Evolutionary conservation across 2,888 invertebrate species (phyloP), one percentile per base, ranked within the genome.

Genomic region (Diploptera punctata): DNA sequence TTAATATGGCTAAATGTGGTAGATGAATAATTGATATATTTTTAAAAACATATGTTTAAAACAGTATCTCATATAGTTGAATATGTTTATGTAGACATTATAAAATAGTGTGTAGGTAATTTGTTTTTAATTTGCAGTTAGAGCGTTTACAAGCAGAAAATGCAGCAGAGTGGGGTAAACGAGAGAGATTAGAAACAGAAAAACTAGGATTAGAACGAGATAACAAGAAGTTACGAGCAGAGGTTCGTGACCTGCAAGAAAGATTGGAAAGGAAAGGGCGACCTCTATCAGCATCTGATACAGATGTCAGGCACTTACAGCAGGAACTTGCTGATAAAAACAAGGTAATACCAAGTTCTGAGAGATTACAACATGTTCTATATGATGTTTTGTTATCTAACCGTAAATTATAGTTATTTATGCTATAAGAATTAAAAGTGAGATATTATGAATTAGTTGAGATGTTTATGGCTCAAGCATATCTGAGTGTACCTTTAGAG

Each of bases 81-180:
- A n/a, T n/a, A n/a, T n/a, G n/a, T 38, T 5, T 38, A 38, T 13
- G 13, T 13, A 38, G 38, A 38, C 13, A 38, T 38, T 38, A 38
- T 5, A 38, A 38, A 5, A 38, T 38, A 38, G 38, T 38, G 5
- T 38, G 38, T 38, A 9, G 38, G 5, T 38, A 38, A 38, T 13
- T 38, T 38, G 38, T 38, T 9, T 38, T 38, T 38, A 38, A 38
- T 9, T 84, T 85, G 81, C 83, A 95, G 89, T 83, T 97, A 77
- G 97, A 97, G 81, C 87, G 91, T 77, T 84, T 97, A 16, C 97
- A 97, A 84, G 91, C 93, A 0, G 97, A 97, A 84, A 97, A 97
- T 83, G 96, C 95, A 0, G 90, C 93, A 0, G 97, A 97, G 81
- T 97, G 97, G 97, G 95, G 93, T 19, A 94, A 95, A 81, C 85